phyloP scores from a whole-genome alignment of 2,113 vertebrate species.

The Antechinus flavipes region DNA sequence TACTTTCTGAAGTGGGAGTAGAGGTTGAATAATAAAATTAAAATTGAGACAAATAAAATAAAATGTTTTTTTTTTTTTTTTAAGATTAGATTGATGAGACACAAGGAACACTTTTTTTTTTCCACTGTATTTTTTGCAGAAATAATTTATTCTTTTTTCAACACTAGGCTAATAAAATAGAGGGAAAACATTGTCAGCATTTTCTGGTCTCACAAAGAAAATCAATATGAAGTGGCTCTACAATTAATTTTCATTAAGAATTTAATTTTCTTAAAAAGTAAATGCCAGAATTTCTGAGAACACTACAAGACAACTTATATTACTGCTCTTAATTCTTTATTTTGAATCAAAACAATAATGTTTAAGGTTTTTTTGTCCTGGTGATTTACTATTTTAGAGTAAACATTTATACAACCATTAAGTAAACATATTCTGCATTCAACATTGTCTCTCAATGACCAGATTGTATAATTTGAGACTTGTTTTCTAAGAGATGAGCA shows the following conservation, averaged over 20 bases:
- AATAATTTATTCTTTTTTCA: constrained; percentile 25
- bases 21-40: too few relatives aligned
- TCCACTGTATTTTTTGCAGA: background rate
- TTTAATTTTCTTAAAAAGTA: constrained; percentile 12
- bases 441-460: background rate
- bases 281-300: background rate
- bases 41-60: too few relatives aligned
- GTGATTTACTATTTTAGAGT: too few relatives aligned
- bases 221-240: background rate
- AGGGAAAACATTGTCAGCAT: background rate
- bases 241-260: constrained; percentile 2
- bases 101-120: too few relatives aligned
- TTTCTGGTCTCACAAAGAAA: background rate
- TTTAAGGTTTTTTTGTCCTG: background rate
- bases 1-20: too few relatives aligned
- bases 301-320: background rate
- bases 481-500: background rate
- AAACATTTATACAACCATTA: too few relatives aligned
- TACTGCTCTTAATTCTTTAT: background rate
- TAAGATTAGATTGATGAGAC: too few relatives aligned
- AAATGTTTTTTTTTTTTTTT: too few relatives aligned
- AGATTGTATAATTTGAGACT: background rate
- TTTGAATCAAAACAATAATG: background rate
- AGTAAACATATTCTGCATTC: background rate
- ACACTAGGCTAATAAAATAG: background rate